Percentiles rank a stretch among this genome's conserved stretches.
Evolutionary conservation across 30 jellyfish, hydroid and myxozoan species (phyloP).

Genomic region (Euphysa ruthae): DNA sequence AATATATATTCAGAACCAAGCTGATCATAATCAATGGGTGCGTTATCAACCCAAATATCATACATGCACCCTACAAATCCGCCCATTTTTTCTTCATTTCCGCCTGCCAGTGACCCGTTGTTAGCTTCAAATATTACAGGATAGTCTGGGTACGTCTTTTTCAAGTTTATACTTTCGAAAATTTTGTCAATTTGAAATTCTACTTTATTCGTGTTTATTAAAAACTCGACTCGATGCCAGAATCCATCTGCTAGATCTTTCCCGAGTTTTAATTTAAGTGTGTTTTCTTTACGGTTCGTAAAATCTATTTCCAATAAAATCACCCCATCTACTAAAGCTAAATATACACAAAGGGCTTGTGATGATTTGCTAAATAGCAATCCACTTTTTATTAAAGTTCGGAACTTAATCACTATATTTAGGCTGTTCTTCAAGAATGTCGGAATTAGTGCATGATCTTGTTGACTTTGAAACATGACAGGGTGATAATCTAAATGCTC

Average conservation of each 20-base stretch:
- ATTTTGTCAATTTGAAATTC: conserved; percentile 34
- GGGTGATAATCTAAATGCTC: conserved; percentile 53
- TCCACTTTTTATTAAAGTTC: conserved; percentile 56
- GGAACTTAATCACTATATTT: conserved; percentile 43
- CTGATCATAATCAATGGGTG: conserved; percentile 43
- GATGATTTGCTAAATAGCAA: conserved; percentile 62
- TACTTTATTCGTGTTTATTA: conserved; percentile 34
- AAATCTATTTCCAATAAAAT: conserved; percentile 53
- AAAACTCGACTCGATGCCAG: conserved; percentile 81
- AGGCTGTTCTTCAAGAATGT: conserved; percentile 55
- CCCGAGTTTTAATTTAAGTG: conserved; percentile 51
- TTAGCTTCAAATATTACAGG: conserved; percentile 35
- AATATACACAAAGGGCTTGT: conserved; percentile 40
- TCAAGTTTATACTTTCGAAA: conserved; percentile 3
- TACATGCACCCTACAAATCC: conserved; percentile 91
- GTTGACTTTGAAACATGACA: conserved; percentile 63
- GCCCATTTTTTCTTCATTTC: conserved; percentile 58
- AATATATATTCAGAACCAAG: conserved; percentile 26
- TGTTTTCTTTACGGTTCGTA: conserved; percentile 25
- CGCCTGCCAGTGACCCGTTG: conserved; percentile 86
- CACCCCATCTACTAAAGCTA: conserved; percentile 53
- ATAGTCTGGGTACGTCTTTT: conserved; percentile 25
- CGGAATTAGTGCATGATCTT: conserved; percentile 49
- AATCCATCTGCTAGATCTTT: conserved; percentile 60
- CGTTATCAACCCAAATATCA: conserved; percentile 58